Base-by-base conservation (phyloP, 2,113 vertebrate species). In the Cheirogaleus medius region DNA sequence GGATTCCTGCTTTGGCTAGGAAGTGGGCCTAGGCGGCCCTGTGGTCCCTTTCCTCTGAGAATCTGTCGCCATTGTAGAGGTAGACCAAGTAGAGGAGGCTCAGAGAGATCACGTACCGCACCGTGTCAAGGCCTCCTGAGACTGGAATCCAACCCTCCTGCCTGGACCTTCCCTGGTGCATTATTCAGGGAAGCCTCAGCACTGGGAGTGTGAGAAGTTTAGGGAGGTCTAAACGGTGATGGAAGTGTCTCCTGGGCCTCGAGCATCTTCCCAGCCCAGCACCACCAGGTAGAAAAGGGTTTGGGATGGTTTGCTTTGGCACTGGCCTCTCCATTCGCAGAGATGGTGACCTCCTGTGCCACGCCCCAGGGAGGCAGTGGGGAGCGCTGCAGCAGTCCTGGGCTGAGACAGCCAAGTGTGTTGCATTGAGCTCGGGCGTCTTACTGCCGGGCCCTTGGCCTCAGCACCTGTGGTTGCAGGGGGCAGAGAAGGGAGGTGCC, bases 361-460 rank as follows among this genome's bases (percentile, higher is more conserved):
- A 2, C 1, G 0, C 25, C 39, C 49, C 12, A 0, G 15, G 60
- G 44, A 27, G 37, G 34, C 27, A 15, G n/a, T 8, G 12, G 29
- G 74, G 27, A 25, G 54, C 0, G 6, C 32, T 25, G 52, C 6
- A 0, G 47, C 12, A 54, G 49, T 6, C 14, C 0, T 3, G 27
- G 60, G 47, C 32, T 52, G 29, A 21, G 69, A 84, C 52, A 56
- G 21, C 18, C 42, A 1, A 13, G 8, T 3, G 0, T 13, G 32
- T 47, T 87, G 54, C 23, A 8, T 5, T 1, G 3, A 3, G 47
- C 20, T 56, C 27, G 27, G 3, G 27, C 0, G 27, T 49, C 52
- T 44, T 34, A 2, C 32, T 11, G 60, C 54, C 47, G 0, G 0
- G 9, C 47, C 37, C 44, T 88, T 39, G 83, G 68, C 92, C 12